phyloP scores from a whole-genome alignment of 2,797 vertebrate species.

The Acrossocheilus fasciatus region DNA sequence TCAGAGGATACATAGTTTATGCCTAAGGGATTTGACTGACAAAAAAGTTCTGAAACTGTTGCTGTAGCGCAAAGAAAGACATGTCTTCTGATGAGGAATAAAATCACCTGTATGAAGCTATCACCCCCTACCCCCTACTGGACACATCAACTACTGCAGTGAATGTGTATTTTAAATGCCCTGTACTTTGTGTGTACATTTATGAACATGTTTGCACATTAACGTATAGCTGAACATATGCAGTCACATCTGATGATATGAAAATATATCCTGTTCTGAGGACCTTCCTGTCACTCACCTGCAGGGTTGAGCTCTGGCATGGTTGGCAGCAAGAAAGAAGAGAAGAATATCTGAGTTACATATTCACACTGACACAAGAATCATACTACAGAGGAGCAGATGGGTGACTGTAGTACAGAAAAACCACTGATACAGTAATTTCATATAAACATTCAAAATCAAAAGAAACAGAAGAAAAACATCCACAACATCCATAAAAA shows the following conservation, averaged over 20 bases:
- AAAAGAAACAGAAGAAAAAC: neutral
- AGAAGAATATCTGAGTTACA: constrained; percentile 45
- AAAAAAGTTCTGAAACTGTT: neutral
- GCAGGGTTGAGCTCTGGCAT: constrained; percentile 77
- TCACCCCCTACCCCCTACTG: constrained; percentile 33
- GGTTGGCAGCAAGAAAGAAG: constrained; percentile 48
- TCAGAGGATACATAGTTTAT: neutral
- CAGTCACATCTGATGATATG: neutral
- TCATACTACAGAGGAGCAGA: neutral
- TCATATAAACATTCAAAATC: neutral
- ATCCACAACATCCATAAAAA: neutral
- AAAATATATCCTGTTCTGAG: constrained; percentile 72
- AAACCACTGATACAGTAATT: neutral
- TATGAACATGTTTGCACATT: neutral
- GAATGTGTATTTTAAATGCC: neutral
- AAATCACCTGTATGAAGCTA: neutral
- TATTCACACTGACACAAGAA: neutral
- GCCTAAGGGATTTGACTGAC: neutral
- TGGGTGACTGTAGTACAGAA: neutral
- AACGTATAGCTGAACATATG: neutral
- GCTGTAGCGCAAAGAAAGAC: neutral
- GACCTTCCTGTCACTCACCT: constrained; percentile 77
- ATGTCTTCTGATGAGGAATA: neutral
- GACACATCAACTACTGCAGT: neutral
- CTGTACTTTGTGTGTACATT: constrained; percentile 16